phyloP scores from a whole-genome alignment of 2,113 vertebrate species.

The Bambusicola thoracicus region DNA sequence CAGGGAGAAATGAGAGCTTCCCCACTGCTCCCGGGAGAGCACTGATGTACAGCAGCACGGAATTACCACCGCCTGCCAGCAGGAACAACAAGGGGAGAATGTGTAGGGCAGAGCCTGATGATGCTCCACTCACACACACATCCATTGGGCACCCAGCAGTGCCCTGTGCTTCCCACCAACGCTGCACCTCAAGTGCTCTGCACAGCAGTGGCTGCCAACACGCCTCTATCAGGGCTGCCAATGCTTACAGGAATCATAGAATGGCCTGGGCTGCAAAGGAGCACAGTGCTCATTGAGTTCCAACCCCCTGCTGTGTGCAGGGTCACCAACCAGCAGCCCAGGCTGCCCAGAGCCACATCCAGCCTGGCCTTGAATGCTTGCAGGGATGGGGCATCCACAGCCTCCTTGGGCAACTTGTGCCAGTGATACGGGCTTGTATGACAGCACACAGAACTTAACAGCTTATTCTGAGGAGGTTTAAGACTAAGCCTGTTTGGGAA shows the following conservation, averaged over 20 bases:
- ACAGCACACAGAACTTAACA: background rate
- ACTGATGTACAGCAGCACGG: background rate
- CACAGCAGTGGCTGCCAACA: background rate
- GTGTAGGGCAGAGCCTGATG: background rate
- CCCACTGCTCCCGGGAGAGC: background rate
- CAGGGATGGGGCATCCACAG: too few relatives aligned
- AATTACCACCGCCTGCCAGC: background rate
- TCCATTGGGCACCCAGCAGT: background rate
- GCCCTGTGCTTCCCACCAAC: background rate
- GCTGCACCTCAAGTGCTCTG: accelerated
- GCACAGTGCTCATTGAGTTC: too few relatives aligned
- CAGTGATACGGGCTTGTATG: accelerated
- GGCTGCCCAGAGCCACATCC: too few relatives aligned
- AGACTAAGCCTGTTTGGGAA: background rate
- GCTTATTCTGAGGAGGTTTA: background rate
- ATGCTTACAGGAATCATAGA: too few relatives aligned
- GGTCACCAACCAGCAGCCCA: too few relatives aligned
- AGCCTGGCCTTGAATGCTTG: too few relatives aligned
- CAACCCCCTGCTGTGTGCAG: too few relatives aligned
- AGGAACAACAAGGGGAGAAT: background rate
- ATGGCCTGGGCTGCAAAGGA: too few relatives aligned
- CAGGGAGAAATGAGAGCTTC: background rate
- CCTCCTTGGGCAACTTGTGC: too few relatives aligned
- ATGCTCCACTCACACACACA: accelerated
- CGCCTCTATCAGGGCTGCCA: background rate